Evolutionary conservation across 2,888 invertebrate genomes (phyloP).

Genomic region (Spodoptera littoralis): DNA sequence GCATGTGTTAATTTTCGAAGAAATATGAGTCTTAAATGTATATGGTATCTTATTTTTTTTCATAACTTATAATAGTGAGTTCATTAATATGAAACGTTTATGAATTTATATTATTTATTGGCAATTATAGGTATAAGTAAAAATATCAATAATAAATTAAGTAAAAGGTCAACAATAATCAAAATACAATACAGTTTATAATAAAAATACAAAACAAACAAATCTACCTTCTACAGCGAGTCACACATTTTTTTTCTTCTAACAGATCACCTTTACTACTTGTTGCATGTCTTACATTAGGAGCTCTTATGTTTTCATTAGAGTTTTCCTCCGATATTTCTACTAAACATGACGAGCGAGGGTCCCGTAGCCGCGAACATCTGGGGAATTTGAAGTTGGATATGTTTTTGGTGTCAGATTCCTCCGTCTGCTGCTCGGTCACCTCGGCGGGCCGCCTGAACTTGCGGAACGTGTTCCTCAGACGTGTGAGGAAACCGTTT

Average conservation of each 20-base stretch:
- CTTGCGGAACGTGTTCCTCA: slow-evolving; percentile 72
- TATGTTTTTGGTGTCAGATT: slow-evolving; percentile 62
- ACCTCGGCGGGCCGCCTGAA: slow-evolving; percentile 58
- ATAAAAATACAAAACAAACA: slow-evolving; percentile 33
- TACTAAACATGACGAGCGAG: slow-evolving; percentile 63
- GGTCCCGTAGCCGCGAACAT: slow-evolving; percentile 62
- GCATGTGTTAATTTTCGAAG: too few species aligned
- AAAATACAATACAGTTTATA: slow-evolving; percentile 32
- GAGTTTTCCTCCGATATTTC: slow-evolving; percentile 72
- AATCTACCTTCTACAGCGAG: slow-evolving; percentile 35
- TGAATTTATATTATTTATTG: slow-evolving; percentile 5
- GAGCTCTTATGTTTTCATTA: slow-evolving; percentile 50
- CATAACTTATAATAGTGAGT: too few species aligned
- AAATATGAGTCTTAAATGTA: too few species aligned
- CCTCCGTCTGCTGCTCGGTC: slow-evolving; percentile 55
- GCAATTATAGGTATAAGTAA: neutral
- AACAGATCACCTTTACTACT: slow-evolving; percentile 46
- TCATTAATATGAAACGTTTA: neutral
- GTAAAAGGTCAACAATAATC: slow-evolving; percentile 20
- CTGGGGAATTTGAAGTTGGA: slow-evolving; percentile 78
- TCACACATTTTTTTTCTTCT: slow-evolving; percentile 38
- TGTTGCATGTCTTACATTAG: slow-evolving; percentile 41
- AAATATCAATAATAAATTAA: slow-evolving; percentile 14
- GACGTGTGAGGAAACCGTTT: slow-evolving; percentile 68
- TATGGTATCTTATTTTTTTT: too few species aligned